Evolutionary conservation across 1,140 invertebrate species (phyloP), one percentile per base, ranked within the genome.

Genomic region (Bradysia coprophila): DNA sequence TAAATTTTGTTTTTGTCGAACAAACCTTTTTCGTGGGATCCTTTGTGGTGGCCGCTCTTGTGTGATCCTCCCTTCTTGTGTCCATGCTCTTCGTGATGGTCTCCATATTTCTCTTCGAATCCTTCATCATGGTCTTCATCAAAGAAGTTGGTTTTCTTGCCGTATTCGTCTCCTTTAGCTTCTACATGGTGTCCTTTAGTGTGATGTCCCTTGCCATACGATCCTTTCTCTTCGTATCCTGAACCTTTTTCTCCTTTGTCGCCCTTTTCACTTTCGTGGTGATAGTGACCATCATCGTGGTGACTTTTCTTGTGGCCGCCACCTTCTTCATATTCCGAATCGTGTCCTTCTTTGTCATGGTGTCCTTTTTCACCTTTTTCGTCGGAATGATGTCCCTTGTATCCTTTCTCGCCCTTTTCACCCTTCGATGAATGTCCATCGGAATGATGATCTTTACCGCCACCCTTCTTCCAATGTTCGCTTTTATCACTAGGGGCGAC

Each of bases 141-240:
- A 53, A 85, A 85, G 60, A 82, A 84, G 49, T 83, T 81, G 53
- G 85, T 81, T 49, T 85, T 77, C 56, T 82, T 85, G 47, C 83
- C 78, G 50, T 75, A 82, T 57, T 85, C 81, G 51, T 87, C 80
- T n/a, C 58, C 44, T 53, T 82, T 83, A 54, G 82, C 78, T 6
- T 76, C 75, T 50, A 78, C 81, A 53, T 84, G 76, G 49, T 84
- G 79, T 52, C 77, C 82, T 1, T 79, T 80, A 38, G 73, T 79
- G 1, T 76, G 79, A 58, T 84, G 79, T 0, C 81, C 81, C 43
- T 84, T 83, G 51, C 83, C 83, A 53, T 83, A 73, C 38, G 74
- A 46, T 58, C 71, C 64, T 33, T 69, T 65, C 52, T 72, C 69
- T 49, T 67, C 68, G 40, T 68, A 71, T 48, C 70, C 67, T 43